Evolutionary conservation across 1,140 invertebrate genomes (phyloP).

Genomic region (Heliconius hewitsoni): DNA sequence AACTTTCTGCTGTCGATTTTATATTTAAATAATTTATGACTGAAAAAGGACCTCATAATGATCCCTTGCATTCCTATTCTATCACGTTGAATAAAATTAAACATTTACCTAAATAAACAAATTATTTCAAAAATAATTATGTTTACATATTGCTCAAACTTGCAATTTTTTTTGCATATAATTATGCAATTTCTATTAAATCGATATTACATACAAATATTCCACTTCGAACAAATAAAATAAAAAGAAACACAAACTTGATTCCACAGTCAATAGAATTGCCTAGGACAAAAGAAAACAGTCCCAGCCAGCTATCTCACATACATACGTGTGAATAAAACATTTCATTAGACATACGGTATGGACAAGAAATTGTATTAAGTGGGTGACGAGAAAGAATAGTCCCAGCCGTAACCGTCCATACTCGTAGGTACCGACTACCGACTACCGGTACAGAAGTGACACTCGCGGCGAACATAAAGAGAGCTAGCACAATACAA

Average conservation of each 20-base stretch:
- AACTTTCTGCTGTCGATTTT: too few species aligned
- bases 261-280: neutral
- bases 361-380: conserved; percentile 49
- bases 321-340: conserved; percentile 42
- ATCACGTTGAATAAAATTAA: too few species aligned
- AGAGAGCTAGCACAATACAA: conserved; percentile 61
- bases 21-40: too few species aligned
- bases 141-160: too few species aligned
- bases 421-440: conserved; percentile 41
- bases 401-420: conserved; percentile 9
- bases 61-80: too few species aligned
- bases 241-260: neutral
- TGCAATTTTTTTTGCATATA: too few species aligned
- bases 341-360: conserved; percentile 51
- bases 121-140: too few species aligned
- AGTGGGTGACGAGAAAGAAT: conserved; percentile 61
- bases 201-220: too few species aligned
- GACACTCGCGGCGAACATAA: conserved; percentile 57
- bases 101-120: too few species aligned
- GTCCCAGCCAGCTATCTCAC: neutral
- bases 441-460: conserved; percentile 45
- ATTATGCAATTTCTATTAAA: too few species aligned
- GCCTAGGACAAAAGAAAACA: conserved; percentile 15
- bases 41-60: too few species aligned
- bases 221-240: neutral